phyloP scores from a whole-genome alignment of 2,797 vertebrate genomes.

The Myiothlypis coronata region DNA sequence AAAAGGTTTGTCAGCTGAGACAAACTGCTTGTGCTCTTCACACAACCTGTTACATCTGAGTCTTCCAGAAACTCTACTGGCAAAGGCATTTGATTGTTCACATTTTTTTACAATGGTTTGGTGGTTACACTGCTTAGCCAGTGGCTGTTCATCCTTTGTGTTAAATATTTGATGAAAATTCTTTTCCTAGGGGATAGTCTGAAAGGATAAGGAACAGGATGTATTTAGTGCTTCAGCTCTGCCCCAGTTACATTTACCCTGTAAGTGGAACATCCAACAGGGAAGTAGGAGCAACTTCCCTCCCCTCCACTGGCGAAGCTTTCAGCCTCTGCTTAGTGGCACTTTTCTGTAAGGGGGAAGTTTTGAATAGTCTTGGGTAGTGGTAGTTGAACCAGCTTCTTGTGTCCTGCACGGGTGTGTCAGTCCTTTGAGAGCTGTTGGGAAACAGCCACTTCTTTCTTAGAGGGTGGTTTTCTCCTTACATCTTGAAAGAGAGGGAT shows the following conservation, averaged over 20 bases:
- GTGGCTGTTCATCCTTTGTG: not conserved
- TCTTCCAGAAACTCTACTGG: not conserved
- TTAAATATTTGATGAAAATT: not conserved
- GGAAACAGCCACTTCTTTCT: not conserved
- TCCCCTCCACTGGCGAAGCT: not conserved
- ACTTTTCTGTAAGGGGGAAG: not conserved
- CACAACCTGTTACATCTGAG: not conserved
- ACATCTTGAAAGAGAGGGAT: not conserved
- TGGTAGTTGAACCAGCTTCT: not conserved
- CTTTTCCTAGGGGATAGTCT: not conserved
- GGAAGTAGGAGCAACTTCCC: not conserved
- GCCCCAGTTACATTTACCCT: not conserved
- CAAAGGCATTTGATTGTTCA: not conserved
- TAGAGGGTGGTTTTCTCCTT: not conserved
- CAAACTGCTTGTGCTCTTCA: not conserved
- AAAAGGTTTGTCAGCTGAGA: not conserved
- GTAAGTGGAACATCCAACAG: fast-evolving
- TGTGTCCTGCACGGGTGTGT: fast-evolving
- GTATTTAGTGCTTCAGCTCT: not conserved
- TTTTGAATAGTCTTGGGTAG: not conserved
- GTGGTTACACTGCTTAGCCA: not conserved
- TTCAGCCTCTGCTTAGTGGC: not conserved
- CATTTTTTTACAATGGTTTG: not conserved
- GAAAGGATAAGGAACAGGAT: not conserved
- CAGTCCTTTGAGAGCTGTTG: not conserved